phyloP scores from a whole-genome alignment of 2,797 vertebrate species.

The Ctenochaetus hawaiiensis region DNA sequence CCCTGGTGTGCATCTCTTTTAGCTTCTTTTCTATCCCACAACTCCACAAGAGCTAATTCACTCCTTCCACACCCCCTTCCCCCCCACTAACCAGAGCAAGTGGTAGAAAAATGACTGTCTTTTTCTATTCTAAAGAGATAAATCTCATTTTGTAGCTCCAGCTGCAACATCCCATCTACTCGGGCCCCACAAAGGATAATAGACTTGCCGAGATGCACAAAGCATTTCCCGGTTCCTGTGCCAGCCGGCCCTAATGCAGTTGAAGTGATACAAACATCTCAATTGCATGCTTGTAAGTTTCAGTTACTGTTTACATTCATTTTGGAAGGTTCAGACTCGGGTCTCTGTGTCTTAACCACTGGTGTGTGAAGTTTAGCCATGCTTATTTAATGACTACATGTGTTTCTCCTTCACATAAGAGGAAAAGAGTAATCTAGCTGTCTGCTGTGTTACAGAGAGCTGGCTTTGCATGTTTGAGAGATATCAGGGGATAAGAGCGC shows the following conservation, averaged over 20 bases:
- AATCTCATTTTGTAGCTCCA: conserved; percentile 65
- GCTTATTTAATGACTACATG: conserved; percentile 55
- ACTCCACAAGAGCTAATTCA: conserved; percentile 50
- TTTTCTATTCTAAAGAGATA: conserved; percentile 65
- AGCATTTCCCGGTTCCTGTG: conserved; percentile 38
- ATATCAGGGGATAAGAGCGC: not conserved
- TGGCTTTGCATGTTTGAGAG: not conserved
- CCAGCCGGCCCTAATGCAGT: conserved; percentile 48
- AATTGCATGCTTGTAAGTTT: conserved; percentile 65
- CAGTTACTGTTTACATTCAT: conserved; percentile 66
- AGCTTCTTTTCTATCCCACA: conserved; percentile 41
- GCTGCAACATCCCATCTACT: conserved; percentile 65
- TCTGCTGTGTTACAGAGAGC: not conserved
- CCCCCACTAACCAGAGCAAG: conserved; percentile 33
- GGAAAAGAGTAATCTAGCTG: conserved; percentile 25
- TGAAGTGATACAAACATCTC: conserved; percentile 69
- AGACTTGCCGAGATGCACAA: conserved; percentile 37
- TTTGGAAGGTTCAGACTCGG: conserved; percentile 46
- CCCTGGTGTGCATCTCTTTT: conserved; percentile 57
- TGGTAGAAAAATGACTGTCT: conserved; percentile 44
- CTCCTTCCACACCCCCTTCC: not conserved
- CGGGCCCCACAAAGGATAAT: conserved; percentile 58
- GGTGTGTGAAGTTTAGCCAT: conserved; percentile 28
- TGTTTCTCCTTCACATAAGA: conserved; percentile 20
- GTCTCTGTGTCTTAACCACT: conserved; percentile 28